Evolutionary conservation across 2,797 vertebrate species (phyloP).

Genomic region (Apodemus agrarius): DNA sequence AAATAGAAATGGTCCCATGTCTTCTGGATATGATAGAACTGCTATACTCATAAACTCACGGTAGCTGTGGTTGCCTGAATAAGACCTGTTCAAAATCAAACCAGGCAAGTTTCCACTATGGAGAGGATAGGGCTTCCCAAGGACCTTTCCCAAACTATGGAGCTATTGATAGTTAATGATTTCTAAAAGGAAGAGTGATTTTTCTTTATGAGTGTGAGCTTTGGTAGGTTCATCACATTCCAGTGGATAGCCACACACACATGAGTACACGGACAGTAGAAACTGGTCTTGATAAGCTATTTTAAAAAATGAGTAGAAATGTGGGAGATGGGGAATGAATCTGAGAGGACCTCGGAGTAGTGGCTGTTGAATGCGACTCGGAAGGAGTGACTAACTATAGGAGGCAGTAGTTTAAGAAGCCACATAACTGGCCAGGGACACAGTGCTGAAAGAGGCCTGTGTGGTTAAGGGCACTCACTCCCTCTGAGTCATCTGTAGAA

Average conservation of each 20-base stretch:
- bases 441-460: background rate
- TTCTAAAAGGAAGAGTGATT: background rate
- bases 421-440: background rate
- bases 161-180: background rate
- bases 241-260: background rate
- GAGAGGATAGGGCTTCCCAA: background rate
- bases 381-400: too few relatives aligned
- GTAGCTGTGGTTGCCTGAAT: background rate
- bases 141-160: background rate
- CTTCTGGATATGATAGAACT: background rate
- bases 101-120: background rate
- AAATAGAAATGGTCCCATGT: background rate
- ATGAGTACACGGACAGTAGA: background rate
- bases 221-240: background rate
- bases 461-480: background rate
- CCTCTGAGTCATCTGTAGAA: background rate
- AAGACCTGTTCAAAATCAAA: background rate
- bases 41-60: background rate
- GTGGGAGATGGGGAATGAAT: too few relatives aligned
- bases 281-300: background rate
- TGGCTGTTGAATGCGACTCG: background rate
- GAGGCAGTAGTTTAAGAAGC: background rate
- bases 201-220: background rate
- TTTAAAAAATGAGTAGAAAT: background rate
- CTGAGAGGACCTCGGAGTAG: background rate